These are phyloP conservation scores for Lottia scabra DNA, from an alignment of 2,888 invertebrate species.

Conservation along the genomic window DNA sequence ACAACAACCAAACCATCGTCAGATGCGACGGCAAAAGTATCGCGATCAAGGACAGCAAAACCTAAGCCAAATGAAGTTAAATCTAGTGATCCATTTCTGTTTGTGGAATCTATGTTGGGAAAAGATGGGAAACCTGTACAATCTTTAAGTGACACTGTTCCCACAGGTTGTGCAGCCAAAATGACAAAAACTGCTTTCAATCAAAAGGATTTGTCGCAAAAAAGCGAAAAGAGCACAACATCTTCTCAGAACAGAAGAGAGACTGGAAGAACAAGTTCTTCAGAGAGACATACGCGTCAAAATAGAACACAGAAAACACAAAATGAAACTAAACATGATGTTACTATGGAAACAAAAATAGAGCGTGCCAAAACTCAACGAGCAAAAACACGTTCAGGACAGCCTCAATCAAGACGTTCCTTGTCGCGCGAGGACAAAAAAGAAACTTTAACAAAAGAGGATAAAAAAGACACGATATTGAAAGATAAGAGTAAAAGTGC, in stretches of 20 bases:
- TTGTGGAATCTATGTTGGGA: slow-evolving; percentile 13
- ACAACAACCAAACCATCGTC: not conserved
- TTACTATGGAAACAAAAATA: not conserved
- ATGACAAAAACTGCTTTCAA: not conserved
- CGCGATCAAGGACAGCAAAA: not conserved
- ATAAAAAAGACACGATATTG: not conserved
- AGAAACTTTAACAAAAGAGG: not conserved
- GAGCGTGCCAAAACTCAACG: not conserved
- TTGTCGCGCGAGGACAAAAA: not conserved
- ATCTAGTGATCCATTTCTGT: slow-evolving; percentile 15
- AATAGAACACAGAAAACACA: not conserved
- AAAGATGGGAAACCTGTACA: not conserved
- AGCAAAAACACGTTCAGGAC: not conserved
- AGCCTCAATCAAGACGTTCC: not conserved
- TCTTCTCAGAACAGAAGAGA: not conserved
- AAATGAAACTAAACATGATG: not conserved
- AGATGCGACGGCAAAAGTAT: not conserved
- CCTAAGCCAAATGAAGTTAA: not conserved
- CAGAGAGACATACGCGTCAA: not conserved
- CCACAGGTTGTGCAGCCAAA: not conserved
- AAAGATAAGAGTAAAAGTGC: not conserved
- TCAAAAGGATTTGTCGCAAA: not conserved
- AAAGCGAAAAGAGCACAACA: not conserved
- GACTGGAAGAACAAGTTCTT: not conserved
- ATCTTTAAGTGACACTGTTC: not conserved